Percentiles rank a stretch among this genome's conserved stretches.
phyloP scores from a whole-genome alignment of 2,797 vertebrate species.

The Arrhamphus sclerolepis region DNA sequence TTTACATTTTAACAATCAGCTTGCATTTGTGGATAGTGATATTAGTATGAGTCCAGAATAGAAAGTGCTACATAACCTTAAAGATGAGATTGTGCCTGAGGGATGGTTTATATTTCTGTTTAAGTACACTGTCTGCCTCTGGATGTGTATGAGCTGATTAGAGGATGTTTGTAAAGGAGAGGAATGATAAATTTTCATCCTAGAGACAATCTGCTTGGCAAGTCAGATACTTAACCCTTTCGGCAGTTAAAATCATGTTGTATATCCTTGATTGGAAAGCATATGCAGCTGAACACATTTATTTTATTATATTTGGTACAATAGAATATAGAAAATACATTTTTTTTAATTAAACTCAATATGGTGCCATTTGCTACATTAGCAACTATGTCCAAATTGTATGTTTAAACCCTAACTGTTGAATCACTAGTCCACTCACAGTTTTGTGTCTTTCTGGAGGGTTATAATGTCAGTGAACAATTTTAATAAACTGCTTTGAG shows the following conservation, averaged over 20 bases:
- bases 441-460: no score
- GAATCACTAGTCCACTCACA: no score
- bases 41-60: constrained; percentile 35
- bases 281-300: no score
- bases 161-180: constrained; percentile 24
- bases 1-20: constrained; percentile 15
- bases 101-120: constrained; percentile 59
- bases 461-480: no score
- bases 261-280: not conserved
- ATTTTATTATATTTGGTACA: no score
- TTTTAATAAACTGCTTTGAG: no score
- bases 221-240: no score
- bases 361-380: no score
- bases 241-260: constrained; percentile 18
- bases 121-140: constrained; percentile 45
- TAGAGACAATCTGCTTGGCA: constrained; percentile 34
- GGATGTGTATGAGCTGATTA: constrained; percentile 62
- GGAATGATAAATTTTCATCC: constrained; percentile 38
- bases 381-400: no score
- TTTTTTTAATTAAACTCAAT: no score
- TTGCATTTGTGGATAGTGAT: constrained; percentile 13
- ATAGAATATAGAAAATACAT: no score
- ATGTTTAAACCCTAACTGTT: no score
- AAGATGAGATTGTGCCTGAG: constrained; percentile 33
- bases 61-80: constrained; percentile 40